phyloP scores from a whole-genome alignment of 2,113 vertebrate genomes.

The Neolamprologus longior region DNA sequence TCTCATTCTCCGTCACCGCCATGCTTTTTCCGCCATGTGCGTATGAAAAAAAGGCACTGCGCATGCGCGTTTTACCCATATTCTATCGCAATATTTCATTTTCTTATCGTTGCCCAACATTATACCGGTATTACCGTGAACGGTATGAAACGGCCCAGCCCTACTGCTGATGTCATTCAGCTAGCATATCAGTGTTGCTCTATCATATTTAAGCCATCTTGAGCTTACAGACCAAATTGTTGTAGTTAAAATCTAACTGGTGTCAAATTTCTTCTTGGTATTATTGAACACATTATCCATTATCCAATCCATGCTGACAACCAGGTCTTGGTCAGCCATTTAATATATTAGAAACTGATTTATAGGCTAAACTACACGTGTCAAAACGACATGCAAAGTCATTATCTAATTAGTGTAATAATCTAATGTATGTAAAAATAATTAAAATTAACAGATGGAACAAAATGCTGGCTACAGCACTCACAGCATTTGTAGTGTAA shows the following conservation, averaged over 20 bases:
- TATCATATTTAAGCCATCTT: background rate
- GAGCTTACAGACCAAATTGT: background rate
- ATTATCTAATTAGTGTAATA: background rate
- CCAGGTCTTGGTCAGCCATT: background rate
- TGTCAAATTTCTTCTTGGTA: background rate
- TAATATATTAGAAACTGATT: background rate
- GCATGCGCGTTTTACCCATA: background rate
- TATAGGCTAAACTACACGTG: background rate
- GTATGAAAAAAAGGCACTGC: background rate
- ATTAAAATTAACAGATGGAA: background rate
- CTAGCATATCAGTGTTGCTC: no score
- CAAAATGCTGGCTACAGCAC: background rate
- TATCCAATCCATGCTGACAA: background rate
- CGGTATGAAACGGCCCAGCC: fast-evolving
- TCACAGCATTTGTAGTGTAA: background rate
- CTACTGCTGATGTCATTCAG: background rate
- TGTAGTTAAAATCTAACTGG: background rate
- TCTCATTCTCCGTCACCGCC: no score
- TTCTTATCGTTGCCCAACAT: background rate
- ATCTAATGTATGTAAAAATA: background rate
- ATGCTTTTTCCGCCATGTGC: no score
- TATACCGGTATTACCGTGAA: background rate
- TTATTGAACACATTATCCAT: background rate
- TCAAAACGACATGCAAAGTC: background rate
- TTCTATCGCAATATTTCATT: background rate